These are phyloP conservation scores for Sialis fuliginosa DNA, from an alignment of 2,888 invertebrate genomes.

Conservation along the genomic window DNA sequence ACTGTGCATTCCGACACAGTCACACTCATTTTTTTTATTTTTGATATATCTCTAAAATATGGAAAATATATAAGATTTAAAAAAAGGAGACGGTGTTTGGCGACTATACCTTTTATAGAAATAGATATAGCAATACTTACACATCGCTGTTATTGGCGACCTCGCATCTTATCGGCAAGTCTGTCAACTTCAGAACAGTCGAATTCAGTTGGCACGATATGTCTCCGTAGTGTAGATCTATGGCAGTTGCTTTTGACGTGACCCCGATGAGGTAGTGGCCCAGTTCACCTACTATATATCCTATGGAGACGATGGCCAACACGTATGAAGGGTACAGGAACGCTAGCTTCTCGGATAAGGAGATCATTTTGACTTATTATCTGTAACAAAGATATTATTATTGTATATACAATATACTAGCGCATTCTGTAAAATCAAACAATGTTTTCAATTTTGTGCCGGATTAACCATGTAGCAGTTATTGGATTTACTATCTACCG, in stretches of 20 bases:
- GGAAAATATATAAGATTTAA: too few species aligned
- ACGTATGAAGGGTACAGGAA: slow-evolving; percentile 65
- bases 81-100: too few species aligned
- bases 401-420: too few species aligned
- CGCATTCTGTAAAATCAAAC: too few species aligned
- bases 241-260: slow-evolving; percentile 72
- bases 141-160: slow-evolving; percentile 31
- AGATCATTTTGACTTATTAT: slow-evolving; percentile 13
- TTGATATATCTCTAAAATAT: too few species aligned
- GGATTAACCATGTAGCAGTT: too few species aligned
- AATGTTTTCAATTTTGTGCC: too few species aligned
- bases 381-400: too few species aligned
- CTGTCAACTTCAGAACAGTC: slow-evolving; percentile 30
- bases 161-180: slow-evolving; percentile 36
- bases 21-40: too few species aligned
- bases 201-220: slow-evolving; percentile 65
- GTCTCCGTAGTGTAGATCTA: slow-evolving; percentile 73
- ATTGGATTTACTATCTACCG: too few species aligned
- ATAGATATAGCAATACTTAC: slow-evolving; percentile 31
- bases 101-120: too few species aligned
- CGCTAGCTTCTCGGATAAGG: slow-evolving; percentile 36
- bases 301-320: slow-evolving; percentile 58
- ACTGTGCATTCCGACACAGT: too few species aligned
- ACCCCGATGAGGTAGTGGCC: slow-evolving; percentile 82
- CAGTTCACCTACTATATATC: slow-evolving; percentile 72